phyloP scores from a whole-genome alignment of 2,888 invertebrate genomes.

The Eristalinus sepulchralis region DNA sequence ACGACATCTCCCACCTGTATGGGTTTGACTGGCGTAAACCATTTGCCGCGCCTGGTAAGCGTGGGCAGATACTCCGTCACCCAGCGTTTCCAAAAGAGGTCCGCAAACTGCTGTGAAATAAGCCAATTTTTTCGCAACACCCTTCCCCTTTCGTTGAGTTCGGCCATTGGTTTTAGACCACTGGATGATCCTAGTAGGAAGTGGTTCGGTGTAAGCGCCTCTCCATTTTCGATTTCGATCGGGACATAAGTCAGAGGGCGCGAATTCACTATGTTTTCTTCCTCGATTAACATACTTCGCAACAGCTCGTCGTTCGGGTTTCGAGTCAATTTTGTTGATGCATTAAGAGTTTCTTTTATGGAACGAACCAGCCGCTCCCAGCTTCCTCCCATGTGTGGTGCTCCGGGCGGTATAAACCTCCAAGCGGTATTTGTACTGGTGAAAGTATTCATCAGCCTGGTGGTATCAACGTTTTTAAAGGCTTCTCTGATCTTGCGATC shows the following conservation, averaged over 20 bases:
- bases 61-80: conserved; percentile 51
- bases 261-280: background rate
- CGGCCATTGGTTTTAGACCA: background rate
- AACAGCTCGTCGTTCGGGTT: conserved; percentile 36
- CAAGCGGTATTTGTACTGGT: background rate
- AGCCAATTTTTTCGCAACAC: background rate
- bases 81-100: conserved; percentile 15
- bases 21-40: conserved; percentile 52
- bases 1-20: conserved; percentile 53
- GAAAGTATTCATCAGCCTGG: background rate
- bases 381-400: conserved; percentile 6
- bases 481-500: background rate
- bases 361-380: conserved; percentile 51
- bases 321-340: background rate
- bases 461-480: background rate
- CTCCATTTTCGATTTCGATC: background rate
- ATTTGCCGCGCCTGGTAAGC: conserved; percentile 52
- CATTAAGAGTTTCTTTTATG: background rate
- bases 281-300: conserved; percentile 5
- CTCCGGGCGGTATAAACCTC: background rate
- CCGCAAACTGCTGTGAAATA: background rate
- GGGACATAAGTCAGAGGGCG: conserved; percentile 9
- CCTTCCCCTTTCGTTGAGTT: background rate
- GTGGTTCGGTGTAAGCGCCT: conserved; percentile 14
- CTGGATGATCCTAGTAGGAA: background rate